Evolutionary conservation across 1,140 invertebrate species (phyloP).

Genomic region (Onthophagus taurus): DNA sequence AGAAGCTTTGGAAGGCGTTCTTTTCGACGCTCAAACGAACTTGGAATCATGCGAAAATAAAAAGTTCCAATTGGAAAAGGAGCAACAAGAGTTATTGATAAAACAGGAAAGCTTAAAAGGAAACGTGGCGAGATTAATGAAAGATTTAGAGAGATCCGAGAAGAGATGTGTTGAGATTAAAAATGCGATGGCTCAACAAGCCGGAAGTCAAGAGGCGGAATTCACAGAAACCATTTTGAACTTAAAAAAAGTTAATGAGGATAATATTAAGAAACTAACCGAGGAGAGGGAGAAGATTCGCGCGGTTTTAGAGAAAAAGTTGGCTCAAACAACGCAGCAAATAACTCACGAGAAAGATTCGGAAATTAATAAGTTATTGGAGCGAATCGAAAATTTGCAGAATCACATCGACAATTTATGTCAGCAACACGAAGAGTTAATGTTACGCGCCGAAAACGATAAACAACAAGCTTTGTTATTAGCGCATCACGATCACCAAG

Average conservation of each 20-base stretch:
- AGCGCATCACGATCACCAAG: conserved; percentile 81
- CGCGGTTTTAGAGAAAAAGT: conserved; percentile 58
- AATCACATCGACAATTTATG: conserved; percentile 65
- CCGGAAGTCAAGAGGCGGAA: conserved; percentile 64
- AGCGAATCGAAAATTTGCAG: conserved; percentile 62
- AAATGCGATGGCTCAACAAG: conserved; percentile 56
- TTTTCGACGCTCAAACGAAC: conserved; percentile 71
- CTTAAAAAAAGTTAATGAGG: conserved; percentile 62
- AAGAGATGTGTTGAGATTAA: conserved; percentile 65
- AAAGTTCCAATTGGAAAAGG: conserved; percentile 61
- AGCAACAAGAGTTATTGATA: conserved; percentile 63
- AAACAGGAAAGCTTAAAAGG: conserved; percentile 68
- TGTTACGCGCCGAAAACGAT: conserved; percentile 76
- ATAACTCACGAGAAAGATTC: conserved; percentile 64
- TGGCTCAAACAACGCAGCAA: conserved; percentile 61
- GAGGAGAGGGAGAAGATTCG: conserved; percentile 71
- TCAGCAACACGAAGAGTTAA: conserved; percentile 74
- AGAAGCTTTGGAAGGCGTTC: conserved; percentile 67
- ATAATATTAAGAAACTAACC: conserved; percentile 61
- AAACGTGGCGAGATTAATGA: conserved; percentile 53
- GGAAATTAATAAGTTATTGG: conserved; percentile 60
- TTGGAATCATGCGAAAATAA: conserved; percentile 62
- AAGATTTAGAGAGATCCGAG: conserved; percentile 66
- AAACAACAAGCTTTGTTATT: conserved; percentile 75
- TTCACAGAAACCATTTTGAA: conserved; percentile 63